These are phyloP conservation scores for Eubasilissa regina DNA, from an alignment of 1,140 invertebrate genomes.

Conservation along the genomic window DNA sequence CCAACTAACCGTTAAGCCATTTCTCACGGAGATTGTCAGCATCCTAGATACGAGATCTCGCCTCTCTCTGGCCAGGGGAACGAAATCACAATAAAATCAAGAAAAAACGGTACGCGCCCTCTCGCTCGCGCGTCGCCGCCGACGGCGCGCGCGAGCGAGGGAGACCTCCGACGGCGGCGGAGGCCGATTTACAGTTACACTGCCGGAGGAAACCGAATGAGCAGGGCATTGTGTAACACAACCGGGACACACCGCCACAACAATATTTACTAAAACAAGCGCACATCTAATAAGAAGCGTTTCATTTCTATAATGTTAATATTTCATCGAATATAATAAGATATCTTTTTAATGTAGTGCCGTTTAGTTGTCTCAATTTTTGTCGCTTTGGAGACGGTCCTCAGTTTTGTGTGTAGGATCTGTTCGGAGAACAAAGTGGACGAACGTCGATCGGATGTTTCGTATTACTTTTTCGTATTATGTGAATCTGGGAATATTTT, in stretches of 20 bases:
- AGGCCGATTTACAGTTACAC: slow-evolving; percentile 30
- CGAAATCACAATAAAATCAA: slow-evolving; percentile 33
- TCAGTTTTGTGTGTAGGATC: slow-evolving; percentile 15
- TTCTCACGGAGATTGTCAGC: slow-evolving; percentile 26
- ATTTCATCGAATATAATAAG: not conserved
- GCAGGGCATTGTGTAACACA: slow-evolving; percentile 3
- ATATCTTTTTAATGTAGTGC: not conserved
- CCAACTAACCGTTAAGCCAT: slow-evolving; percentile 6
- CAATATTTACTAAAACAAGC: not conserved
- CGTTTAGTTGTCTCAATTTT: not conserved
- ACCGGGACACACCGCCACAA: not conserved
- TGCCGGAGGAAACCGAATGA: slow-evolving; percentile 20
- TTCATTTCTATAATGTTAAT: not conserved
- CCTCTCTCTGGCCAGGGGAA: not conserved
- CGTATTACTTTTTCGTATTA: not conserved
- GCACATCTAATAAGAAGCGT: not conserved
- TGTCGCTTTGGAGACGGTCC: not conserved
- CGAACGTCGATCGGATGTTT: slow-evolving; percentile 5
- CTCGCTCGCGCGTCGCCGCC: not conserved
- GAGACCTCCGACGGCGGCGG: slow-evolving; percentile 14
- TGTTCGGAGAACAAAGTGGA: not conserved
- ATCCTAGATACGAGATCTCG: slow-evolving; percentile 27
- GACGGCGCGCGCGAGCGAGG: not conserved
- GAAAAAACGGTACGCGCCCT: slow-evolving; percentile 26
- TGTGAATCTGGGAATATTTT: slow-evolving; percentile 15